A percentile compares a stretch with the other conserved stretches of the same genome.
Evolutionary conservation across 2,797 vertebrate genomes (phyloP).

Genomic region (Halcyon chelicuti): DNA sequence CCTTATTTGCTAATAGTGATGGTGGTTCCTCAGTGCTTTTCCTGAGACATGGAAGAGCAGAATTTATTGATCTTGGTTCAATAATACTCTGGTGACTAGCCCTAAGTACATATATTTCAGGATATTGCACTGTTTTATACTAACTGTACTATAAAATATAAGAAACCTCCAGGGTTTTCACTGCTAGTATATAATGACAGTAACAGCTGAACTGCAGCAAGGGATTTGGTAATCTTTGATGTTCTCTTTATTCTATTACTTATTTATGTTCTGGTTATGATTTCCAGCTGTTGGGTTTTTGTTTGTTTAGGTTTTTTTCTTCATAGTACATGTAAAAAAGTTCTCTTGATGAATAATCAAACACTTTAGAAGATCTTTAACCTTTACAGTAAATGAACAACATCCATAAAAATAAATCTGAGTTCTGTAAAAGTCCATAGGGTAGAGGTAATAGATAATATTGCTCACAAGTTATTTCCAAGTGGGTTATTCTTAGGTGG

Average conservation of each 20-base stretch:
- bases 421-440: not conserved
- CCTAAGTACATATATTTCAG: not conserved
- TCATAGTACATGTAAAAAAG: not conserved
- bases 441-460: not conserved
- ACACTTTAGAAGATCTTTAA: not conserved
- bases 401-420: slow-evolving; percentile 1
- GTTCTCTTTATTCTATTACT: not conserved
- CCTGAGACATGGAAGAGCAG: not conserved
- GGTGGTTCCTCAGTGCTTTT: not conserved
- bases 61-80: not conserved
- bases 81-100: not conserved
- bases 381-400: slow-evolving; percentile 10
- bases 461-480: slow-evolving; percentile 15
- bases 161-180: not conserved
- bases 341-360: not conserved
- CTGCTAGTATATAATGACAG: not conserved
- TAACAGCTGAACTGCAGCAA: not conserved
- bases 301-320: not conserved
- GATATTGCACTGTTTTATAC: not conserved
- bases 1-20: not conserved
- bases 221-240: not conserved
- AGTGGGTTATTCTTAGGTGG: not conserved
- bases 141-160: not conserved
- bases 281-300: not conserved
- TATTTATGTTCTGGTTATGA: not conserved